Conservation (phyloP, 2,797 vertebrate genomes). For the Vireo griseus region DNA sequence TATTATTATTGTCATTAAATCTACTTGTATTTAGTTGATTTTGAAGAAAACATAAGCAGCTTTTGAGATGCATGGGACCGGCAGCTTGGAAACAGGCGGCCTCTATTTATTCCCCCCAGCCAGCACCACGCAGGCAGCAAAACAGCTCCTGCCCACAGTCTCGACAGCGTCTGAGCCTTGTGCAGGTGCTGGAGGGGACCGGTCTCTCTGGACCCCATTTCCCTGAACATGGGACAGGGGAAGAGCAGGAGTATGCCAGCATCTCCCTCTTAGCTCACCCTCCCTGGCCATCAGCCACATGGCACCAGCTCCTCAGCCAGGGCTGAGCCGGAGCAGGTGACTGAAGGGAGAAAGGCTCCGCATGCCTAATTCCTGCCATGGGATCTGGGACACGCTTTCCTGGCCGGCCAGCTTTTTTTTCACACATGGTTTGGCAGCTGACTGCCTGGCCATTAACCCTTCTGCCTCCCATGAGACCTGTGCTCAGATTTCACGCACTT, state of each 20-base stretch:
- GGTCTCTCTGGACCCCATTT: neutral
- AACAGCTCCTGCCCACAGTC: neutral
- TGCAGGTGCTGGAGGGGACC: neutral
- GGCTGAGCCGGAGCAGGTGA: constrained; percentile 31
- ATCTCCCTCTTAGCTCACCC: neutral
- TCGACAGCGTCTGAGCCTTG: neutral
- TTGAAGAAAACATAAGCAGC: constrained; percentile 10
- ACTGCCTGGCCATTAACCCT: constrained; percentile 14
- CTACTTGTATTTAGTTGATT: constrained; percentile 4
- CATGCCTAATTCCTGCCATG: constrained; percentile 40
- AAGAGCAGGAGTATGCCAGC: rapidly evolving
- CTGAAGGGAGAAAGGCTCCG: neutral
- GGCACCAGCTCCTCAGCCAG: neutral
- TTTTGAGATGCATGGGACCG: neutral
- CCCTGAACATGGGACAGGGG: neutral
- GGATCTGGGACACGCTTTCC: constrained; percentile 8
- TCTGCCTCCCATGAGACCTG: neutral
- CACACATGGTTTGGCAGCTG: neutral
- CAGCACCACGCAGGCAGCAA: neutral
- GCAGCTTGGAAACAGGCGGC: constrained; percentile 4
- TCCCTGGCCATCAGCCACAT: neutral
- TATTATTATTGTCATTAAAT: neutral
- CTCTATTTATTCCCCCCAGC: constrained; percentile 14
- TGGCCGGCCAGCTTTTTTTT: neutral
- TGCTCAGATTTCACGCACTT: neutral